Conservation (phyloP, 92 coral and sea anemone species). For the Pocillopora grandis region DNA sequence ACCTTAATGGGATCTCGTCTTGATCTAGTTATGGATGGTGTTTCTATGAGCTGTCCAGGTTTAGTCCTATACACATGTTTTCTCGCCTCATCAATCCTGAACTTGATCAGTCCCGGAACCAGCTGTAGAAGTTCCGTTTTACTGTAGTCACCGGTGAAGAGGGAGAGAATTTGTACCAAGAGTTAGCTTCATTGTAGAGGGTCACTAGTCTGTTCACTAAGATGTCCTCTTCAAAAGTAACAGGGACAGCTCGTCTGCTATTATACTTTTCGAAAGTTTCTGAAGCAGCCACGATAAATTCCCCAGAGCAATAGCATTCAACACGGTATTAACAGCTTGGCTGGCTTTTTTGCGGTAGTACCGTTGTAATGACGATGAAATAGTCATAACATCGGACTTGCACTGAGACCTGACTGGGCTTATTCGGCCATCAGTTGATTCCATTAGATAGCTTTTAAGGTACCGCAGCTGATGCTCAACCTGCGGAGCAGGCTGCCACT, state of each 20-base stretch:
- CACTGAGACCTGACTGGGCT: constrained; percentile 38
- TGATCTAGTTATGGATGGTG: constrained; percentile 30
- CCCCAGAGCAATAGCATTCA: constrained; percentile 55
- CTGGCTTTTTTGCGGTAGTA: constrained; percentile 49
- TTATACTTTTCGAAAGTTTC: constrained; percentile 21
- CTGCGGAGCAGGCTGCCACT: constrained; percentile 41
- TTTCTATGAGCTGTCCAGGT: constrained; percentile 43
- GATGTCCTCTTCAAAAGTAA: constrained; percentile 15
- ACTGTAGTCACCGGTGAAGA: constrained; percentile 30
- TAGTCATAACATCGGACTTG: constrained; percentile 34
- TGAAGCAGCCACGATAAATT: constrained; percentile 52
- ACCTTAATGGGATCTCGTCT: constrained; percentile 33
- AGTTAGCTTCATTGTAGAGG: constrained; percentile 35
- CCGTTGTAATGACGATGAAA: constrained; percentile 22
- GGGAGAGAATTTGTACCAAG: constrained; percentile 43
- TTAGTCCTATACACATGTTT: not conserved
- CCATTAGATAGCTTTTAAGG: constrained; percentile 29
- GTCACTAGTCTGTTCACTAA: constrained; percentile 36
- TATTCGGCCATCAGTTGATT: constrained; percentile 2
- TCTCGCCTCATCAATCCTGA: constrained; percentile 31
- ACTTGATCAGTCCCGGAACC: constrained; percentile 52
- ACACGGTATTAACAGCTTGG: constrained; percentile 43
- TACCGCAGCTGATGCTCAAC: constrained; percentile 37
- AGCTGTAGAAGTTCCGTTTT: constrained; percentile 21
- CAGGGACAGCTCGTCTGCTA: constrained; percentile 7